Conservation (phyloP, 2,113 vertebrate species). For the Struthidea cinerea region DNA sequence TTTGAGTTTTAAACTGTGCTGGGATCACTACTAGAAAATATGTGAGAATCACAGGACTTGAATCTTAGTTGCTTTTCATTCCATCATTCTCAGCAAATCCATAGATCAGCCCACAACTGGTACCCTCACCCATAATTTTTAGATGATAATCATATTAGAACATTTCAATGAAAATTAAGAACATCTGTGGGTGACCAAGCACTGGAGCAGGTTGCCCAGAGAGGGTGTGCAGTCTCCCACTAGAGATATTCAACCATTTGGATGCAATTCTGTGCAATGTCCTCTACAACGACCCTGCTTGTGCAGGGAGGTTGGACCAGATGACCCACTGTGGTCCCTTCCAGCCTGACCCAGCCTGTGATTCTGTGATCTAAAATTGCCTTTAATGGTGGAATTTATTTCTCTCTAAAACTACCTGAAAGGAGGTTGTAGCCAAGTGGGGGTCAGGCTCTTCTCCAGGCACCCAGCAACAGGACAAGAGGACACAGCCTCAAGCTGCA, state of each 20-base stretch:
- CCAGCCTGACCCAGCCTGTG: neutral
- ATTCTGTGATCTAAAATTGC: neutral
- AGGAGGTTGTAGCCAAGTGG: neutral
- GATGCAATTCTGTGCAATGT: neutral
- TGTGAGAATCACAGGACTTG: neutral
- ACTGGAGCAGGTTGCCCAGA: neutral
- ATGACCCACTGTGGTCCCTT: neutral
- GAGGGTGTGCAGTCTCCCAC: neutral
- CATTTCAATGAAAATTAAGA: neutral
- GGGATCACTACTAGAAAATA: neutral
- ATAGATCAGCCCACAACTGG: neutral
- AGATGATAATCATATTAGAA: neutral
- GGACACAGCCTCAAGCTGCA: neutral
- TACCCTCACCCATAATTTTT: neutral
- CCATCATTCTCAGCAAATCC: neutral
- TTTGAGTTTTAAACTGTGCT: neutral
- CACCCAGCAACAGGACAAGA: neutral
- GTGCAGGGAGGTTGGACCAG: neutral
- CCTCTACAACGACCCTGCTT: neutral
- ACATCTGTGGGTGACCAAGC: neutral
- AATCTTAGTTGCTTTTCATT: neutral
- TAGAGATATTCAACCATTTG: neutral
- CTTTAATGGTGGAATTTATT: neutral
- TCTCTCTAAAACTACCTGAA: neutral
- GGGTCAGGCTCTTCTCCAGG: neutral